Conservation (phyloP, 2,888 invertebrate species). For the Cheiracanthium punctorium region DNA sequence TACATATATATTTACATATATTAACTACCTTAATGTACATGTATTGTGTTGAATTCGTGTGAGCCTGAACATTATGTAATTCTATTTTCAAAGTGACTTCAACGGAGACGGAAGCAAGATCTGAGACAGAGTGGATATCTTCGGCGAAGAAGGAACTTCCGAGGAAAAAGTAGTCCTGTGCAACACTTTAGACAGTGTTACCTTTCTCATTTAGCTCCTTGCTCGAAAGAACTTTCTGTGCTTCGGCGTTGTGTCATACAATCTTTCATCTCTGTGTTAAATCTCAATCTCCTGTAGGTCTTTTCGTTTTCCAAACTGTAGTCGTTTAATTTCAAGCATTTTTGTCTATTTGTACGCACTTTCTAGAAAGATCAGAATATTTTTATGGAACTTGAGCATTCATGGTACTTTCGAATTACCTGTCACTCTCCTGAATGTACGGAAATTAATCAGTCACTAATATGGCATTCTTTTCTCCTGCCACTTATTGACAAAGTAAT, state of each 20-base stretch:
- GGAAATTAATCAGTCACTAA: constrained; percentile 35
- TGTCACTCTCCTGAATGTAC: constrained; percentile 24
- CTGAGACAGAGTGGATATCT: neutral
- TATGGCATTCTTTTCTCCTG: constrained; percentile 50
- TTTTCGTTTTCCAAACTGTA: neutral
- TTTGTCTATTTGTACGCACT: constrained; percentile 54
- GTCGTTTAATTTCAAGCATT: constrained; percentile 36
- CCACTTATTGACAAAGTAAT: constrained; percentile 58
- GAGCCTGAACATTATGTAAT: neutral
- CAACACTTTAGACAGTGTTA: neutral
- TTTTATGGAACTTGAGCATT: constrained; percentile 46
- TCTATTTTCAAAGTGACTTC: neutral
- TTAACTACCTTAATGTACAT: neutral
- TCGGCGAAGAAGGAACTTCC: neutral
- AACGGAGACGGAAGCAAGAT: constrained; percentile 4
- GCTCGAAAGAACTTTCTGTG: constrained; percentile 34
- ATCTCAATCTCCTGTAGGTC: constrained; percentile 15
- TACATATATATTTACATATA: neutral
- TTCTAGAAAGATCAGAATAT: constrained; percentile 57
- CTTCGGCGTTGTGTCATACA: constrained; percentile 23
- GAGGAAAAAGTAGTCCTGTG: neutral
- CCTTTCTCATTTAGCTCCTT: constrained; percentile 4
- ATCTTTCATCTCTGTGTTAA: constrained; percentile 17
- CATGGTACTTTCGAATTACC: constrained; percentile 13
- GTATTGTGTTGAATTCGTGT: neutral